Evolutionary conservation across 92 coral and sea anemone genomes (phyloP).

Genomic region (Nematostella vectensis): DNA sequence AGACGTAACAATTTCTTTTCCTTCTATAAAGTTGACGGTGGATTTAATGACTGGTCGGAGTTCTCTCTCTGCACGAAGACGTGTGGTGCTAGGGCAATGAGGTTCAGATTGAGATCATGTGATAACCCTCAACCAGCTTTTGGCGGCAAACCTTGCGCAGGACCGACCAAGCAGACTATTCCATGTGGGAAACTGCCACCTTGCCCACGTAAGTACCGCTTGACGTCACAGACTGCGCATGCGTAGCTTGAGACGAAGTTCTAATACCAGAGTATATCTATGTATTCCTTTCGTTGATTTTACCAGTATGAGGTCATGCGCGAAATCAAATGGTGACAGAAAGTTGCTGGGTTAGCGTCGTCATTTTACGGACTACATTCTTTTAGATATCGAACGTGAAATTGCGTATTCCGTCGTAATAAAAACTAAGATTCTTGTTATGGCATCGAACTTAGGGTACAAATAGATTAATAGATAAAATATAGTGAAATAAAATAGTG

Average conservation of each 20-base stretch:
- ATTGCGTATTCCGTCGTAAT: too few relatives aligned
- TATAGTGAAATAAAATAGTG: too few relatives aligned
- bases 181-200: constrained; percentile 21
- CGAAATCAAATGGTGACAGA: too few relatives aligned
- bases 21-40: constrained; percentile 74
- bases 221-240: neutral
- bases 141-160: constrained; percentile 64
- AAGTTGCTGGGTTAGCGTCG: too few relatives aligned
- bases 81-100: constrained; percentile 57
- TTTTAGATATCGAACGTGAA: too few relatives aligned
- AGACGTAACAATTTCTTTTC: too few relatives aligned
- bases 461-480: too few relatives aligned
- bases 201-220: constrained; percentile 53
- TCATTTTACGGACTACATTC: too few relatives aligned
- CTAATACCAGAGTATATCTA: neutral
- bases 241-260: neutral
- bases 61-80: constrained; percentile 48
- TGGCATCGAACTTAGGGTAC: too few relatives aligned
- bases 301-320: too few relatives aligned
- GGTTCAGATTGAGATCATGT: constrained; percentile 52
- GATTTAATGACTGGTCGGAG: constrained; percentile 51
- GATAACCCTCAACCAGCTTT: constrained; percentile 53
- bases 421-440: too few relatives aligned
- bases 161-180: constrained; percentile 42
- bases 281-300: neutral